These are phyloP conservation scores for Notoglanidium macrostoma DNA, from an alignment of 2,797 vertebrate genomes.

Conservation along the genomic window DNA sequence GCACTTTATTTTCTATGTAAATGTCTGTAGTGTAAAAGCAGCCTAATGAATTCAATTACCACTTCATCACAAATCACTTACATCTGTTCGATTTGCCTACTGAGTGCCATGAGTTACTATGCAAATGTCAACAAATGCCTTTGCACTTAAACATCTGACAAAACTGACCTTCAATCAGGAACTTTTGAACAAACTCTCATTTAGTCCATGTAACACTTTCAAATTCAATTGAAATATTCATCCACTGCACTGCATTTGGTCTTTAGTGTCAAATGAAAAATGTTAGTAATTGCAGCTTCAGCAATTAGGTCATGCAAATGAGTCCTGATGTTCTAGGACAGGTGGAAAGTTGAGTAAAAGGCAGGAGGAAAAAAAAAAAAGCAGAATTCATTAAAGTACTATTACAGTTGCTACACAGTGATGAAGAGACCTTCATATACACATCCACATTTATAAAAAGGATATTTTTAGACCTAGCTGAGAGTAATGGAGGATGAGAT, in stretches of 20 bases:
- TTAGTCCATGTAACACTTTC: slow-evolving; percentile 14
- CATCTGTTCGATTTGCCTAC: not conserved
- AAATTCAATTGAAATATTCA: slow-evolving; percentile 28
- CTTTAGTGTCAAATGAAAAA: slow-evolving; percentile 35
- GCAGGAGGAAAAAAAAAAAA: not conserved
- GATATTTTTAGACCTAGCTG: slow-evolving; percentile 14
- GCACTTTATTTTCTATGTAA: not conserved
- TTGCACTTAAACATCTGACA: slow-evolving; percentile 17
- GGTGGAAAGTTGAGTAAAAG: slow-evolving; percentile 16
- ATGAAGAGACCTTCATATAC: slow-evolving; percentile 16
- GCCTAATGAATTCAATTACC: slow-evolving; percentile 16
- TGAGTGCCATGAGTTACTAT: not conserved
- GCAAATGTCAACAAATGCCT: slow-evolving; percentile 13
- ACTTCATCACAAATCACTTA: slow-evolving; percentile 28
- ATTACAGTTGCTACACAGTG: slow-evolving; percentile 11
- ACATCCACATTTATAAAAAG: slow-evolving; percentile 17
- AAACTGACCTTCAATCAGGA: not conserved
- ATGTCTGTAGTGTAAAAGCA: not conserved
- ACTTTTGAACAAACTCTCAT: slow-evolving; percentile 2
- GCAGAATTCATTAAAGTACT: slow-evolving; percentile 30
- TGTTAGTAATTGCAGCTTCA: slow-evolving; percentile 38
- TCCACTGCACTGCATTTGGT: slow-evolving; percentile 4
- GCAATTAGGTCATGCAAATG: slow-evolving; percentile 46
- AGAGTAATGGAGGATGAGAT: not conserved
- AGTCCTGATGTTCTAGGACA: slow-evolving; percentile 26